These are phyloP conservation scores for Cyprinella venusta DNA, from an alignment of 2,797 vertebrate species.

Conservation along the genomic window DNA sequence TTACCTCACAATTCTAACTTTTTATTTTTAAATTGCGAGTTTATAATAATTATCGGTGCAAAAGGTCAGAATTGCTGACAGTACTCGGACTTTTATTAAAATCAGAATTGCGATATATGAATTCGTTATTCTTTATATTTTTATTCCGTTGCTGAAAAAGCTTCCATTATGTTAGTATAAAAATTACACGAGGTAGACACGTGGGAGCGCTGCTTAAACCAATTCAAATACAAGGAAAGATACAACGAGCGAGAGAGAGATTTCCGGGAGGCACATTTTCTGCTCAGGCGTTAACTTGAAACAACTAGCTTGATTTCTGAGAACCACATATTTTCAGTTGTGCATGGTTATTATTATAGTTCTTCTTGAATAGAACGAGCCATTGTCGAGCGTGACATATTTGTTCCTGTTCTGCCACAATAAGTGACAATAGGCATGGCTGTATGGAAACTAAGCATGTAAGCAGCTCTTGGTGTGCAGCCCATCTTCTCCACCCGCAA, in stretches of 20 bases:
- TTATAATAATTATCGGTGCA: too few species aligned
- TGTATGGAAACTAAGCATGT: constrained; percentile 19
- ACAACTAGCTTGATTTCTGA: not conserved
- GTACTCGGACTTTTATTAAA: not conserved
- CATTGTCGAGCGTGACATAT: not conserved
- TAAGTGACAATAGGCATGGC: not conserved
- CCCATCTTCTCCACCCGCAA: not conserved
- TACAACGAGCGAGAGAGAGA: constrained; percentile 10
- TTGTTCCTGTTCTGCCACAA: not conserved
- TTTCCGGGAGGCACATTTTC: constrained; percentile 40
- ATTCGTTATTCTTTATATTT: not conserved
- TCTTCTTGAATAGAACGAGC: not conserved
- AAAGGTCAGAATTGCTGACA: too few species aligned
- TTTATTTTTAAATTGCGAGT: too few species aligned
- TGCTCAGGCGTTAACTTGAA: not conserved
- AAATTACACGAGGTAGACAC: not conserved
- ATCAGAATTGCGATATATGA: not conserved
- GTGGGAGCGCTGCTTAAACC: not conserved
- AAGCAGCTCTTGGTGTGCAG: constrained; percentile 8
- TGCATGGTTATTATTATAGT: too few species aligned
- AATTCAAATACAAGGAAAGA: not conserved
- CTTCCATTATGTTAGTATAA: not conserved
- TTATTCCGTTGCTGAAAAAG: not conserved
- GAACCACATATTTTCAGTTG: not conserved
- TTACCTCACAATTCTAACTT: too few species aligned